Conservation (phyloP, 2,113 vertebrate species). For the Colistium nudipinnis region DNA sequence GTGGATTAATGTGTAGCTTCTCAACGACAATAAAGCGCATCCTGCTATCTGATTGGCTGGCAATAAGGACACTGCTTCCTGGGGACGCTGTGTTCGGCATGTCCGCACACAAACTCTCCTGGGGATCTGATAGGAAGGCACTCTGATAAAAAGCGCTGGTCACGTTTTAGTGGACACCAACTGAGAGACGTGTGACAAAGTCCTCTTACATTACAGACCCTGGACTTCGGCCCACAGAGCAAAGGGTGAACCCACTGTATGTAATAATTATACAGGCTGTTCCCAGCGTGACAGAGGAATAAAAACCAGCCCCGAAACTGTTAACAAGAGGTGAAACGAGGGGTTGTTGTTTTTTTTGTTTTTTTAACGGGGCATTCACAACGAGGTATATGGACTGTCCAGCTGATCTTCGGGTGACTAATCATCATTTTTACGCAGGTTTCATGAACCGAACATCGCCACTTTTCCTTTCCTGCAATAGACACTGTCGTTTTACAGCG, state of each 20-base stretch:
- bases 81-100: slow-evolving; percentile 56
- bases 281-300: slow-evolving; percentile 47
- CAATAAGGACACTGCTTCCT: slow-evolving; percentile 64
- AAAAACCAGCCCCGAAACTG: slow-evolving; percentile 44
- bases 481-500: slow-evolving; percentile 42
- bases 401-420: slow-evolving; percentile 14
- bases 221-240: slow-evolving; percentile 72
- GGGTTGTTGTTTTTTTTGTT: too few species aligned
- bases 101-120: slow-evolving; percentile 60
- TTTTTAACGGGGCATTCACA: slow-evolving; percentile 2
- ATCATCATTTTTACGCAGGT: slow-evolving; percentile 19
- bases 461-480: neutral
- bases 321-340: slow-evolving; percentile 30
- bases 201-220: slow-evolving; percentile 66
- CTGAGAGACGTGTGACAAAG: slow-evolving; percentile 67
- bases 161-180: slow-evolving; percentile 72
- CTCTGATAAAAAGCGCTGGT: slow-evolving; percentile 72
- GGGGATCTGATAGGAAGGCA: slow-evolving; percentile 67
- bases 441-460: neutral
- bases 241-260: slow-evolving; percentile 61
- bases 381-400: slow-evolving; percentile 25
- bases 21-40: slow-evolving; percentile 67
- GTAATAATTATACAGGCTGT: slow-evolving; percentile 76
- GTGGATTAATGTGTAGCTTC: slow-evolving; percentile 79
- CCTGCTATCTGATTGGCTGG: slow-evolving; percentile 61